phyloP scores from a whole-genome alignment of 1,140 invertebrate genomes.

The Chlorops oryzae region DNA sequence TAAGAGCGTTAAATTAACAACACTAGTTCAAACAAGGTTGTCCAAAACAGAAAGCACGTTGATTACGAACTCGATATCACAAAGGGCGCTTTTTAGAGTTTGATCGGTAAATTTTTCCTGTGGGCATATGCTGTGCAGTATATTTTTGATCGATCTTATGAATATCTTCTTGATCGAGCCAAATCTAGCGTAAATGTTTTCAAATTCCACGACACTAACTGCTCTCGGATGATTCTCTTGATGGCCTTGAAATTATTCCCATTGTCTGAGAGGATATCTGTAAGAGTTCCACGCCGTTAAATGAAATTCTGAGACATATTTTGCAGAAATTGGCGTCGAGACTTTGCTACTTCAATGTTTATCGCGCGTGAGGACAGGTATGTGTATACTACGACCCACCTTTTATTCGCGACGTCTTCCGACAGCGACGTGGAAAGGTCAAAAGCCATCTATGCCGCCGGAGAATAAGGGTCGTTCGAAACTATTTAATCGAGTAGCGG shows the following conservation, averaged over 20 bases:
- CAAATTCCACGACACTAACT: too few species aligned
- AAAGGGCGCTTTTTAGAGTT: not conserved
- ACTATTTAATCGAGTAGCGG: not conserved
- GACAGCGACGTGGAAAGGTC: slow-evolving; percentile 25
- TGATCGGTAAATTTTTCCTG: not conserved
- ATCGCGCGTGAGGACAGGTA: too few species aligned
- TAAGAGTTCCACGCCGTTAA: slow-evolving; percentile 32
- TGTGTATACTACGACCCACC: slow-evolving; percentile 43
- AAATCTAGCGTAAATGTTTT: too few species aligned
- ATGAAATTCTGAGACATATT: slow-evolving; percentile 46
- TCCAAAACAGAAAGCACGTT: too few species aligned
- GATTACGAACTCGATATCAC: too few species aligned
- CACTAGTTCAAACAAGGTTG: too few species aligned
- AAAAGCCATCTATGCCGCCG: slow-evolving; percentile 20
- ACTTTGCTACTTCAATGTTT: too few species aligned
- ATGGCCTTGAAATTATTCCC: too few species aligned
- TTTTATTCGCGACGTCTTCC: slow-evolving; percentile 28
- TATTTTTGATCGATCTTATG: too few species aligned
- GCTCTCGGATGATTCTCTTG: not conserved
- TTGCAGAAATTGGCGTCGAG: too few species aligned
- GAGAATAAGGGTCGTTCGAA: not conserved
- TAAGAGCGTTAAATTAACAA: too few species aligned
- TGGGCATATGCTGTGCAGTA: too few species aligned
- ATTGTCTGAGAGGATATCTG: slow-evolving; percentile 36
- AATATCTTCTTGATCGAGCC: not conserved